Evolutionary conservation across 2,888 invertebrate genomes (phyloP).

Genomic region (Papilio elwesi): DNA sequence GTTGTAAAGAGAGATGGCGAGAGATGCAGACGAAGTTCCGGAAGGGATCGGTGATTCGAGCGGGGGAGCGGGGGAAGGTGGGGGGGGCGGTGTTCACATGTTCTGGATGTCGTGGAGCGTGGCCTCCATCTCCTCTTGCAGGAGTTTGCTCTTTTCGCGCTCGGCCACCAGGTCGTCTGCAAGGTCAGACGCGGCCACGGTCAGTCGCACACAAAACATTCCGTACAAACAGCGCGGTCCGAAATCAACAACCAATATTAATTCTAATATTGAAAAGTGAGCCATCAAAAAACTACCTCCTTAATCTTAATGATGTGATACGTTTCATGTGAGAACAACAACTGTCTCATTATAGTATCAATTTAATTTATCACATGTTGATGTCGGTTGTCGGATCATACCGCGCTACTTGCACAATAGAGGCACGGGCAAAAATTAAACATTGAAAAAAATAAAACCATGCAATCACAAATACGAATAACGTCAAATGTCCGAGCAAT

Average conservation of each 20-base stretch:
- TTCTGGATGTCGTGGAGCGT: conserved; percentile 99
- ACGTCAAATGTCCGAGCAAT: conserved; percentile 70
- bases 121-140: conserved; percentile 99
- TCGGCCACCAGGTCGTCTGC: conserved; percentile 97
- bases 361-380: background rate
- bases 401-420: conserved; percentile 54
- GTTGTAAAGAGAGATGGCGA: conserved; percentile 41
- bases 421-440: conserved; percentile 67
- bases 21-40: conserved; percentile 44
- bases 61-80: conserved; percentile 53
- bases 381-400: conserved; percentile 18
- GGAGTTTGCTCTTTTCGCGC: conserved; percentile 97
- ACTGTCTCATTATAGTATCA: too few relatives aligned
- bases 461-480: conserved; percentile 65
- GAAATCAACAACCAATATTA: conserved; percentile 15
- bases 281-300: too few relatives aligned
- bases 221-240: conserved; percentile 46
- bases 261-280: background rate
- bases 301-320: too few relatives aligned
- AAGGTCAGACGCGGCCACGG: conserved; percentile 81
- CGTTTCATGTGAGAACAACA: too few relatives aligned
- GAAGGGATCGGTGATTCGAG: conserved; percentile 52
- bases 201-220: conserved; percentile 73
- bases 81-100: conserved; percentile 89
- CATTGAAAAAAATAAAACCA: conserved; percentile 67